A percentile compares a stretch with the other conserved stretches of the same genome.
Evolutionary conservation across 2,888 invertebrate species (phyloP).

Genomic region (Calameuta filiformis): DNA sequence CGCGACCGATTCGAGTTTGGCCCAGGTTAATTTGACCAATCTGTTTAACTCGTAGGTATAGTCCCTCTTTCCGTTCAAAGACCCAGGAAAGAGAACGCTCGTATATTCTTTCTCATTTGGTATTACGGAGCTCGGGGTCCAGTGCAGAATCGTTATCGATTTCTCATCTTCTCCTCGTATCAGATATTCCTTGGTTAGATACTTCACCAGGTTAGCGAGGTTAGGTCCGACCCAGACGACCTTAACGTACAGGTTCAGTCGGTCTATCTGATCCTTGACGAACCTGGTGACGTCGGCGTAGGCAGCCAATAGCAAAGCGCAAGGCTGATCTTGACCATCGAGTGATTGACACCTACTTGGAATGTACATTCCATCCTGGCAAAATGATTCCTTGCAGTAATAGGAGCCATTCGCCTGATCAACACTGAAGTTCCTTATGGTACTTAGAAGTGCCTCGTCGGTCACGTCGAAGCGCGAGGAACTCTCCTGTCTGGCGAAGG

Average conservation of each 20-base stretch:
- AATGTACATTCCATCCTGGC: constrained; percentile 70
- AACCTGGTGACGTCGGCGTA: constrained; percentile 68
- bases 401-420: constrained; percentile 52
- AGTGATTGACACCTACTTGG: constrained; percentile 69
- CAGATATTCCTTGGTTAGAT: constrained; percentile 59
- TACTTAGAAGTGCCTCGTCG: constrained; percentile 50
- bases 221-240: constrained; percentile 78
- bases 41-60: constrained; percentile 74
- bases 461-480: constrained; percentile 67
- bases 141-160: constrained; percentile 73
- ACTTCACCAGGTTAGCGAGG: constrained; percentile 64
- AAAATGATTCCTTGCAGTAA: constrained; percentile 67
- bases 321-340: constrained; percentile 33
- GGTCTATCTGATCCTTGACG: constrained; percentile 72
- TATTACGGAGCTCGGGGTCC: constrained; percentile 75
- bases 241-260: constrained; percentile 72
- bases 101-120: constrained; percentile 66
- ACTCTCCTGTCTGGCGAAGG: constrained; percentile 66
- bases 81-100: constrained; percentile 71
- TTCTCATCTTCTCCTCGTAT: constrained; percentile 40
- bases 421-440: constrained; percentile 54
- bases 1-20: constrained; percentile 69
- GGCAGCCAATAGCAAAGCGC: constrained; percentile 67
- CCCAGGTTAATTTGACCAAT: constrained; percentile 76
- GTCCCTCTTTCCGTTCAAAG: constrained; percentile 63